Evolutionary conservation across 2,888 invertebrate species (phyloP).

Genomic region (Rhorus exstirpatorius): DNA sequence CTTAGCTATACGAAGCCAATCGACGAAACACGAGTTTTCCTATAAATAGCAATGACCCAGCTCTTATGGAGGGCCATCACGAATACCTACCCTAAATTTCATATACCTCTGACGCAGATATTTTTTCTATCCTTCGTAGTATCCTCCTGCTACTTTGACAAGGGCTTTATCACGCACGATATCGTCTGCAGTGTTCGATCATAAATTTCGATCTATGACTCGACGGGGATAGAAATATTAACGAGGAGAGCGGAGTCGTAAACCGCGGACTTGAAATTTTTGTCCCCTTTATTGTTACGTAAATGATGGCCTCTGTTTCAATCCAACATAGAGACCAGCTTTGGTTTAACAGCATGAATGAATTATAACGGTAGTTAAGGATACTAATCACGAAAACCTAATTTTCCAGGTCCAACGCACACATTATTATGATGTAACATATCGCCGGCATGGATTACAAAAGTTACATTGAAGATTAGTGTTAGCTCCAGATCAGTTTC

Average conservation of each 20-base stretch:
- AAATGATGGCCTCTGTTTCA: too few species aligned
- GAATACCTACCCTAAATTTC: constrained; percentile 1
- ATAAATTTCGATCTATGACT: constrained; percentile 38
- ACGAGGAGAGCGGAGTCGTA: constrained; percentile 34
- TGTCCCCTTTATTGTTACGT: not conserved
- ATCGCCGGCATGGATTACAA: constrained; percentile 11
- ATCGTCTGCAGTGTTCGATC: constrained; percentile 15
- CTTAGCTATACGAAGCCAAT: constrained; percentile 6
- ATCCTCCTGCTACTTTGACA: not conserved
- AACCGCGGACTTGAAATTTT: constrained; percentile 10
- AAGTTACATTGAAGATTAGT: constrained; percentile 6
- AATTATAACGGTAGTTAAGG: too few species aligned
- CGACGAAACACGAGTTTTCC: constrained; percentile 16
- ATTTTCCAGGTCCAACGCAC: not conserved
- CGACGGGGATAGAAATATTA: constrained; percentile 10
- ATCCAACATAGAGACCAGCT: too few species aligned
- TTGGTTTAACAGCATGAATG: too few species aligned
- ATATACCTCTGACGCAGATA: not conserved
- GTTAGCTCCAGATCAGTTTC: not conserved
- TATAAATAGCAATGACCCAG: constrained; percentile 45
- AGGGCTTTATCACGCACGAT: constrained; percentile 35
- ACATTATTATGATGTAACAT: constrained; percentile 7
- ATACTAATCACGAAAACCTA: constrained; percentile 12
- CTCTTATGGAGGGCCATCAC: constrained; percentile 38
- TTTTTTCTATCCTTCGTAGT: not conserved